Evolutionary conservation across 2,113 vertebrate species (phyloP), one percentile per base, ranked within the genome.

Genomic region (Lycaon pictus): DNA sequence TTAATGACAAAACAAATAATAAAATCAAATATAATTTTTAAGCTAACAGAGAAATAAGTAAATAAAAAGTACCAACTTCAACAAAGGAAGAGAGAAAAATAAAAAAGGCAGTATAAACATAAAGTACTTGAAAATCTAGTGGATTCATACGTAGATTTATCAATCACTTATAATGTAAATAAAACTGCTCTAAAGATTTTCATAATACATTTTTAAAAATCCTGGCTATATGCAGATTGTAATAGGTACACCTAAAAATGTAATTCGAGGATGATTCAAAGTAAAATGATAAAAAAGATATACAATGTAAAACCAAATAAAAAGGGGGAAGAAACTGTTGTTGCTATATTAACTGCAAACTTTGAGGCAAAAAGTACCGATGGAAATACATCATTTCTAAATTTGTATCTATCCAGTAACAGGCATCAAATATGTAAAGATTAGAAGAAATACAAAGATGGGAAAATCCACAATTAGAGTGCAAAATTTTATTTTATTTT

Each of bases 11-110:
- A 82, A 23, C 29, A 72, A 89, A 82, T 1, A 89, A 27, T 60
- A 94, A 81, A 82, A 74, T 94, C 19, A 82, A 89, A 43, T 22
- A 89, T 58, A 94, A 63, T 71, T 53, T 88, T 62, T 13, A 62
- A 72, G 72, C 27, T 88, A 71, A 25, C 53, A 88, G 27, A n/a
- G n/a, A 87, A 63, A 48, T 11, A 93, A 65, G 76, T 32, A 63
- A 93, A 51, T 43, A 43, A 91, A 91, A 71, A 56, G 51, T 53
- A 63, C 48, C 32, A 56, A 60, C 69, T 94, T 37, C 27, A 80
- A 35, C 25, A 67, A 71, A 81, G 37, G 63, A 88, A 71, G 51
- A 82, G 16, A 74, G 17, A 92, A 84, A 80, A 65, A 79, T 55
- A 27, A 90, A 79, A 63, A 53, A 90, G 48, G 76, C 88, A 90